A percentile compares a stretch with the other conserved stretches of the same genome.
Conservation (phyloP, 2,113 vertebrate genomes). For the Cavia porcellus region DNA sequence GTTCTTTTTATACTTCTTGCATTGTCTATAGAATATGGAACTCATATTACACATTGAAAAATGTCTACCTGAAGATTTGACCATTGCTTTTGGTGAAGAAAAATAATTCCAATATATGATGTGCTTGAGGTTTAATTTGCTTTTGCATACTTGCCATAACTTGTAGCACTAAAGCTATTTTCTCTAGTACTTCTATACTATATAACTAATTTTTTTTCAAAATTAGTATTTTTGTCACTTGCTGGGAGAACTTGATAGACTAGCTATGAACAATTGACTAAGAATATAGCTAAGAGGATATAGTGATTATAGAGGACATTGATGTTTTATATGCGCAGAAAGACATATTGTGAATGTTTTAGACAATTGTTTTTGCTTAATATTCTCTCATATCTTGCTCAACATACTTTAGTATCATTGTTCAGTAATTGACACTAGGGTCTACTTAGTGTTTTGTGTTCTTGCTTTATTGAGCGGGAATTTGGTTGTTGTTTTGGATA, state of each 20-base stretch:
- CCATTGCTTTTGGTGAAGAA: background rate
- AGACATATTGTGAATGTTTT: slow-evolving; percentile 42
- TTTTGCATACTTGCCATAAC: background rate
- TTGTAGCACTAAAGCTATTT: background rate
- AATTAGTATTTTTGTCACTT: slow-evolving; percentile 2
- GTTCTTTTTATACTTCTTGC: background rate
- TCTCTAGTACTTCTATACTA: slow-evolving; percentile 18
- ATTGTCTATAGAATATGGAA: background rate
- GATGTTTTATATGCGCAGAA: background rate
- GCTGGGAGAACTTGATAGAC: background rate
- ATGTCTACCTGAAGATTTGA: background rate
- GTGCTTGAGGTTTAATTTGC: background rate
- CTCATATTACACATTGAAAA: background rate
- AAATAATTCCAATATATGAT: background rate
- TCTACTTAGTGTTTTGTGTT: background rate
- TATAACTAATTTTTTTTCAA: slow-evolving; percentile 11
- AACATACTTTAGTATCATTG: background rate
- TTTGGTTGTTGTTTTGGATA: background rate
- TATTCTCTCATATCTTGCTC: background rate
- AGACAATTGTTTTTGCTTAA: slow-evolving; percentile 7
- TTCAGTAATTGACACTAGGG: background rate
- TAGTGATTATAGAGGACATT: background rate
- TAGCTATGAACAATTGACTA: background rate
- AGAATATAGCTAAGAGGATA: background rate
- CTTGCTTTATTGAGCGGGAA: background rate